These are phyloP conservation scores for Chloebia gouldiae DNA, from an alignment of 2,113 vertebrate species.

Conservation along the genomic window DNA sequence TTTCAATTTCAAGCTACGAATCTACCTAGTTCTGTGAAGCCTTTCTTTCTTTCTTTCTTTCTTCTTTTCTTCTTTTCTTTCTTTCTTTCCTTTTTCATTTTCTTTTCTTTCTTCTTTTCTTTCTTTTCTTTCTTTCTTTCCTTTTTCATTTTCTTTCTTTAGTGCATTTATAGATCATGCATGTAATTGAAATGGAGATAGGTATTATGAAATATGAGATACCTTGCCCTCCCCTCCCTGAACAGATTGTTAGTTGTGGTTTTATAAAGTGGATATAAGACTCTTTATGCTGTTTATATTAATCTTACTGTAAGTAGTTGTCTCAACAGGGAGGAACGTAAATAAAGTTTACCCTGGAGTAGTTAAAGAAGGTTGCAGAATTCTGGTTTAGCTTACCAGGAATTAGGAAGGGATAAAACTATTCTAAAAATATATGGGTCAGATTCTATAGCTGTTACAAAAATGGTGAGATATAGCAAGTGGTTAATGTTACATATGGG, in stretches of 20 bases:
- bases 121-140: rapidly evolving
- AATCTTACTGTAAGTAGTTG: neutral
- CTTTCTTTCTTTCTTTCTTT: rapidly evolving
- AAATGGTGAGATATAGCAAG: neutral
- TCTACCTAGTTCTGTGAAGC: neutral
- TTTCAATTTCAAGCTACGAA: neutral
- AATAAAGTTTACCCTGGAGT: neutral
- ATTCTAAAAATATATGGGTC: neutral
- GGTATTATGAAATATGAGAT: neutral
- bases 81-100: rapidly evolving
- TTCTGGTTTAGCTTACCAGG: neutral
- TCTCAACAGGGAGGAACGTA: neutral
- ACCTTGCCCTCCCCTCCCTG: neutral
- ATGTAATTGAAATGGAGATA: neutral
- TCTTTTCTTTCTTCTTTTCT: rapidly evolving
- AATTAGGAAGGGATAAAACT: neutral
- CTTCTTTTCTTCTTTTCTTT: rapidly evolving
- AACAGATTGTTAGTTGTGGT: neutral
- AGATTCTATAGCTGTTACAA: neutral
- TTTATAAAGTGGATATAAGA: neutral
- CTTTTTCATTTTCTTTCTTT: neutral
- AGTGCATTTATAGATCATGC: neutral
- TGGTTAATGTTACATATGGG: neutral
- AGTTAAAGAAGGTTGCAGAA: neutral
- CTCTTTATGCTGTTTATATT: neutral